Conservation (phyloP, 2,797 vertebrate species). For the Simalia tracyae region DNA sequence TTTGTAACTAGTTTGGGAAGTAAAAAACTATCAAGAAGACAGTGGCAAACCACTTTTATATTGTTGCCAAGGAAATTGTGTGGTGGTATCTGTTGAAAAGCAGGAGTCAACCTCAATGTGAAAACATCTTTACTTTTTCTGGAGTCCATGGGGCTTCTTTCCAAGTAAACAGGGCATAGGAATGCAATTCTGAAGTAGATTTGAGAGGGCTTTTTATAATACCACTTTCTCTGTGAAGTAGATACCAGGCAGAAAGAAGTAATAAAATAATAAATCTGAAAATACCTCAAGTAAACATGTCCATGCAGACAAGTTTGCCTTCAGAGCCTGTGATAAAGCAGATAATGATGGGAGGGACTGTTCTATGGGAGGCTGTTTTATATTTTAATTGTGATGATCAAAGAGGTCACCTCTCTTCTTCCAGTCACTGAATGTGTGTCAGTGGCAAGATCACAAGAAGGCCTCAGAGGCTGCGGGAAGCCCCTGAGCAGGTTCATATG, state of each 20-base stretch:
- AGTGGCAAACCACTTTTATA: neutral
- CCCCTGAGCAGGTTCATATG: neutral
- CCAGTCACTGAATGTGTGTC: neutral
- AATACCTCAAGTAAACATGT: neutral
- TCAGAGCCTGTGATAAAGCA: neutral
- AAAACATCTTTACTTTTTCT: neutral
- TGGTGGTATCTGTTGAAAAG: neutral
- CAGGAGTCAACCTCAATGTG: neutral
- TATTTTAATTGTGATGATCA: neutral
- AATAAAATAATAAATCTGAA: neutral
- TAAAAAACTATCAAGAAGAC: neutral
- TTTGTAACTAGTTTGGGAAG: neutral
- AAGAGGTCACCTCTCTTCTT: neutral
- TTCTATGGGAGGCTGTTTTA: neutral
- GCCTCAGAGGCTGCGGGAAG: neutral
- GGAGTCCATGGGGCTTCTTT: neutral
- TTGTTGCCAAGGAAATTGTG: neutral
- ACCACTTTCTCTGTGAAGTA: neutral
- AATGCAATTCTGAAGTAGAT: neutral
- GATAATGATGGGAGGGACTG: neutral
- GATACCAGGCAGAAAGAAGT: neutral
- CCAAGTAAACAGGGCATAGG: neutral
- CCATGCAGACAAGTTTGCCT: neutral
- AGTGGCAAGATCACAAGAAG: neutral
- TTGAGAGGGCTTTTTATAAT: neutral